phyloP scores from a whole-genome alignment of 2,113 vertebrate genomes.

The Daubentonia madagascariensis region DNA sequence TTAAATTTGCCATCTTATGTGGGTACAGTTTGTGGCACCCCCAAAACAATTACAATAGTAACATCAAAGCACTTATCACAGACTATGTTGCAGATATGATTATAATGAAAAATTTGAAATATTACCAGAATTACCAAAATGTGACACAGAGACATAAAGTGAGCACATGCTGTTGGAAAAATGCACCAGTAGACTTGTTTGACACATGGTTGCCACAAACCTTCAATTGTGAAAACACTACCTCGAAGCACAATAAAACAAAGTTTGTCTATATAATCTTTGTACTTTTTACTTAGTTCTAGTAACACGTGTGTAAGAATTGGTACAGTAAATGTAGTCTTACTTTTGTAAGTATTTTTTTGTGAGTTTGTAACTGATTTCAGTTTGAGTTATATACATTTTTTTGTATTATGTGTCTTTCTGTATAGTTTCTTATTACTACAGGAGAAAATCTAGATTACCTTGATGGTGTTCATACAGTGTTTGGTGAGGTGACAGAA shows the following conservation, averaged over 20 bases:
- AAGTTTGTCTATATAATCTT: background rate
- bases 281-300: slow-evolving; percentile 37
- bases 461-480: slow-evolving; percentile 95
- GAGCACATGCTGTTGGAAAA: background rate
- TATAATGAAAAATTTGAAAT: background rate
- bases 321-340: background rate
- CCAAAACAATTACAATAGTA: background rate
- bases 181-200: background rate
- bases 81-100: background rate
- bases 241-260: background rate
- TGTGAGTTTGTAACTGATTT: slow-evolving; percentile 8
- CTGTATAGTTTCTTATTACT: slow-evolving; percentile 94
- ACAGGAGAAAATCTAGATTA: slow-evolving; percentile 95
- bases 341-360: background rate
- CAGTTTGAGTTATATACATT: slow-evolving; percentile 3
- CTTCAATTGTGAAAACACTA: background rate
- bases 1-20: background rate
- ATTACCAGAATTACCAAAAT: background rate
- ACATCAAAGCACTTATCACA: background rate
- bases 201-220: background rate
- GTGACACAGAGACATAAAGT: background rate
- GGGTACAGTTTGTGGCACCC: background rate
- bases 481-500: slow-evolving; percentile 98
- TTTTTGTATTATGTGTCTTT: slow-evolving; percentile 54
- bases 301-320: background rate